A percentile compares a stretch with the other conserved stretches of the same genome.
phyloP scores from a whole-genome alignment of 2,113 vertebrate genomes.

The Narcine bancroftii region DNA sequence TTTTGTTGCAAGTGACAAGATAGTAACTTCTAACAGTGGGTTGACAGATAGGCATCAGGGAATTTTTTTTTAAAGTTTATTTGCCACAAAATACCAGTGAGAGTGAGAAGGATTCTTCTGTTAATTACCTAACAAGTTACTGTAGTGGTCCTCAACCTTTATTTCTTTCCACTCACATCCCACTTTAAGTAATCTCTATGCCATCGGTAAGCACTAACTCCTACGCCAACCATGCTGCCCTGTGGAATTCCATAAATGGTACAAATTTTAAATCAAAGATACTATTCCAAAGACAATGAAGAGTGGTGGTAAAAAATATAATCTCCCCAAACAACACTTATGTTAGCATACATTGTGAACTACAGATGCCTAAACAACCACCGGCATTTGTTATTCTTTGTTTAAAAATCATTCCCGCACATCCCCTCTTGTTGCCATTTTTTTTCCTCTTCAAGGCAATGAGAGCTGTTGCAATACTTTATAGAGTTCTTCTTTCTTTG shows the following conservation, averaged over 20 bases:
- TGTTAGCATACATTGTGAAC: neutral
- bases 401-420: neutral
- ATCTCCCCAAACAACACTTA: neutral
- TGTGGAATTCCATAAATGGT: neutral
- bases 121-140: too few relatives aligned
- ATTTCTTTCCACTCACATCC: too few relatives aligned
- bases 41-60: neutral
- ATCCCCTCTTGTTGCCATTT: neutral
- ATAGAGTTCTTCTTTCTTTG: too few relatives aligned
- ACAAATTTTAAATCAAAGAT: neutral
- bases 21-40: too few relatives aligned
- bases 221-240: too few relatives aligned
- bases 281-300: neutral
- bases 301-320: neutral
- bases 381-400: neutral
- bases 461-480: neutral
- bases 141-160: too few relatives aligned
- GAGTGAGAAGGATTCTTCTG: too few relatives aligned
- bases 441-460: neutral
- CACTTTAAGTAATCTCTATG: too few relatives aligned
- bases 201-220: too few relatives aligned
- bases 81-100: too few relatives aligned
- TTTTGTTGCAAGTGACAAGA: too few relatives aligned
- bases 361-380: neutral
- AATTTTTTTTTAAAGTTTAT: too few relatives aligned